A percentile compares a stretch with the other conserved stretches of the same genome.
Evolutionary conservation across 2,888 invertebrate genomes (phyloP).

Genomic region (Nineta flava): DNA sequence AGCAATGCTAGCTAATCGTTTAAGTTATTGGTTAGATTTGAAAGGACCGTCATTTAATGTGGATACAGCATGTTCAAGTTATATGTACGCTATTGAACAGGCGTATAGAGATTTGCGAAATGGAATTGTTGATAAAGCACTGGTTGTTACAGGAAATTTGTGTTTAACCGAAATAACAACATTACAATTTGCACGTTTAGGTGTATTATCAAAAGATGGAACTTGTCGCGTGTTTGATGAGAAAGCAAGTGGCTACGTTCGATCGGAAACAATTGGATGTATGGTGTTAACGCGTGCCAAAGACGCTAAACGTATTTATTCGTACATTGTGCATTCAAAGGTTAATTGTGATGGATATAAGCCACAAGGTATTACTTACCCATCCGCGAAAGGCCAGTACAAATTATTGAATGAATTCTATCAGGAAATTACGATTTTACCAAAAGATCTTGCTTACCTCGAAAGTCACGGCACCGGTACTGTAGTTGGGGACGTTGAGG

Average conservation of each 20-base stretch:
- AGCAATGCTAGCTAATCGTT: slow-evolving; percentile 47
- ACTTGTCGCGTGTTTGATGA: slow-evolving; percentile 84
- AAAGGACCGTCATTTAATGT: slow-evolving; percentile 78
- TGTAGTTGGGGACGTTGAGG: too few relatives aligned
- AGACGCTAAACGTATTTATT: slow-evolving; percentile 33
- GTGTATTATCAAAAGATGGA: slow-evolving; percentile 70
- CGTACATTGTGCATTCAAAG: slow-evolving; percentile 22
- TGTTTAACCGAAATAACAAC: slow-evolving; percentile 78
- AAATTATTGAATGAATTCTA: slow-evolving; percentile 46
- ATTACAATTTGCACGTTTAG: slow-evolving; percentile 66
- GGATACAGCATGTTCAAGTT: slow-evolving; percentile 93
- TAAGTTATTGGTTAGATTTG: slow-evolving; percentile 77
- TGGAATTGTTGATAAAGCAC: slow-evolving; percentile 74
- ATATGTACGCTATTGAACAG: slow-evolving; percentile 71
- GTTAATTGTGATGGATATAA: slow-evolving; percentile 26
- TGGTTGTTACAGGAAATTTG: slow-evolving; percentile 77
- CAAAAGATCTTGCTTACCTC: slow-evolving; percentile 53
- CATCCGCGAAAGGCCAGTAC: slow-evolving; percentile 36
- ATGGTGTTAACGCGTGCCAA: slow-evolving; percentile 51
- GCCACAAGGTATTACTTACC: slow-evolving; percentile 25
- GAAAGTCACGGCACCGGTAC: slow-evolving; percentile 83
- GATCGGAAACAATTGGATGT: slow-evolving; percentile 63
- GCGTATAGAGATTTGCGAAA: slow-evolving; percentile 59
- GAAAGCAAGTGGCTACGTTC: slow-evolving; percentile 62
- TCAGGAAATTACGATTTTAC: slow-evolving; percentile 51